These are phyloP conservation scores for Cebidichthys violaceus DNA, from an alignment of 2,113 vertebrate species.

Conservation along the genomic window DNA sequence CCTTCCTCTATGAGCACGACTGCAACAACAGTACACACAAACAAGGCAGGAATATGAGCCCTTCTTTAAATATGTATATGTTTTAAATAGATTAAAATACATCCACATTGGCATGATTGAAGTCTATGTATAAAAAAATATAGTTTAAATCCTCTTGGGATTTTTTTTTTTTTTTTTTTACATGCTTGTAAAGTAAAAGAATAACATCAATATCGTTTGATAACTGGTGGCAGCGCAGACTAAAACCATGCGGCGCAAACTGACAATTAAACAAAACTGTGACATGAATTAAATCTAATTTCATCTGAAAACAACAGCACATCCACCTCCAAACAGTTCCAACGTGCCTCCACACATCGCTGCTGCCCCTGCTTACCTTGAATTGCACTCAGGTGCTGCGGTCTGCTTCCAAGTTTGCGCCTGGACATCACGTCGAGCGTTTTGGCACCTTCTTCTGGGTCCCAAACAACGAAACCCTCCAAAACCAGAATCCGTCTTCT, in stretches of 20 bases:
- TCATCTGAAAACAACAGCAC: background rate
- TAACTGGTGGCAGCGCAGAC: conserved; percentile 4
- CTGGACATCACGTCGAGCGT: conserved; percentile 82
- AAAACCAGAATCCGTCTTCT: conserved; percentile 8
- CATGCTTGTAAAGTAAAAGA: background rate
- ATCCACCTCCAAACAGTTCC: background rate
- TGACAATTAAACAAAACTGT: background rate
- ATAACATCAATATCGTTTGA: background rate
- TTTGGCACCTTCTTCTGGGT: conserved; percentile 43
- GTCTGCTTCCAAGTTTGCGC: conserved; percentile 87
- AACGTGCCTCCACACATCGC: conserved; percentile 14
- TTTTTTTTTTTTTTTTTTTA: background rate
- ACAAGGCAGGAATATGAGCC: background rate
- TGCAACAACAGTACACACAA: conserved; percentile 36
- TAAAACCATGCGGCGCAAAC: conserved; percentile 20
- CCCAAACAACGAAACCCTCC: conserved; percentile 15
- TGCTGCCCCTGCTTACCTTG: conserved; percentile 83
- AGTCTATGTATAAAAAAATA: background rate
- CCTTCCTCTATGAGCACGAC: conserved; percentile 59
- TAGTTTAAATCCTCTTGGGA: background rate
- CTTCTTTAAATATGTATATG: background rate
- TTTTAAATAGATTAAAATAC: background rate
- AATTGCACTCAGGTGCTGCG: conserved; percentile 86
- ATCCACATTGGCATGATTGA: background rate
- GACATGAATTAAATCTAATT: conserved; percentile 1